Evolutionary conservation across 2,888 invertebrate genomes (phyloP).

Genomic region (Tenthredo mesomela): DNA sequence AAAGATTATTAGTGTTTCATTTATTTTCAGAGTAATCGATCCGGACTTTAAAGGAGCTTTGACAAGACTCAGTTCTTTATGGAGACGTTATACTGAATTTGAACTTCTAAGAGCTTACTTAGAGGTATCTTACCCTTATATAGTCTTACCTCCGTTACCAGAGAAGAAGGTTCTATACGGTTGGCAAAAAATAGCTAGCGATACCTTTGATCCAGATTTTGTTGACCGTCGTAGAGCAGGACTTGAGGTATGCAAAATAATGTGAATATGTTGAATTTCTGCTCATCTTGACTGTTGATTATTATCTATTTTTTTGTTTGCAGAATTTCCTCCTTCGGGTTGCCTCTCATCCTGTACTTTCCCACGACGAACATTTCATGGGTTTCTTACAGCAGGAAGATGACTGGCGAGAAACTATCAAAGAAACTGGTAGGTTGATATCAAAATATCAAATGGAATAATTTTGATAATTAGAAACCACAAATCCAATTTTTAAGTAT

Average conservation of each 20-base stretch:
- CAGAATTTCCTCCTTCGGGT: slow-evolving; percentile 88
- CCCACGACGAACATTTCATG: slow-evolving; percentile 87
- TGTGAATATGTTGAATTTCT: neutral
- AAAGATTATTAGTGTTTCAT: neutral
- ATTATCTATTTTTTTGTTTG: slow-evolving; percentile 51
- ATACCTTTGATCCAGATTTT: slow-evolving; percentile 92
- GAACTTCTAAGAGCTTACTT: slow-evolving; percentile 89
- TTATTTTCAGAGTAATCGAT: slow-evolving; percentile 82
- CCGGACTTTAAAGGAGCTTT: slow-evolving; percentile 82
- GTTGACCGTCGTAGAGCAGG: slow-evolving; percentile 90
- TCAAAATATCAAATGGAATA: slow-evolving; percentile 17
- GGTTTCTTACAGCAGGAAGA: slow-evolving; percentile 89
- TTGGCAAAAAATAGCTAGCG: slow-evolving; percentile 88
- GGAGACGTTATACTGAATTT: slow-evolving; percentile 92
- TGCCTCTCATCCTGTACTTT: slow-evolving; percentile 87
- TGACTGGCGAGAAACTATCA: slow-evolving; percentile 89
- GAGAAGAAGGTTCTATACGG: slow-evolving; percentile 88
- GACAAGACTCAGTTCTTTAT: slow-evolving; percentile 84
- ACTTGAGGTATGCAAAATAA: slow-evolving; percentile 81
- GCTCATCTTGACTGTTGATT: neutral
- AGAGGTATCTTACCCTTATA: slow-evolving; percentile 88
- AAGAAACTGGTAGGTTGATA: slow-evolving; percentile 83
- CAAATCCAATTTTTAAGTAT: slow-evolving; percentile 43
- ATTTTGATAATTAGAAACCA: neutral
- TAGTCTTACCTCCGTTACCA: slow-evolving; percentile 89